Evolutionary conservation across 1,140 invertebrate genomes (phyloP), one percentile per base, ranked within the genome.

Genomic region (Eubasilissa regina): DNA sequence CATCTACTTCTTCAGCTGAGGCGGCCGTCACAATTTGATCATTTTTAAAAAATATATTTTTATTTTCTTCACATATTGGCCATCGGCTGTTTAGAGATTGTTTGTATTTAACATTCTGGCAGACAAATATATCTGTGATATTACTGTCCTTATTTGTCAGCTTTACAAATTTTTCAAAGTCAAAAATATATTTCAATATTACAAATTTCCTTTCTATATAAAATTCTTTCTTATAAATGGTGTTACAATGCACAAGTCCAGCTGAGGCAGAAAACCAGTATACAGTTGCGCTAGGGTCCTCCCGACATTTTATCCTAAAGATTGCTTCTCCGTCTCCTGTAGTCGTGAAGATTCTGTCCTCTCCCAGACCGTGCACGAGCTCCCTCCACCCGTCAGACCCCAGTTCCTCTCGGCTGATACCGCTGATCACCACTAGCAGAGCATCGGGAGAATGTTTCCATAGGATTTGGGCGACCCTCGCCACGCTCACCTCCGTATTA

Each of bases 121-220:
- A n/a, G 21, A 19, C 15, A n/a, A 47, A 15, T 35, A 35, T n/a
- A n/a, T n/a, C n/a, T n/a, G n/a, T n/a, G n/a, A n/a, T n/a, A n/a
- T n/a, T n/a, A n/a, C n/a, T n/a, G 19, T 66, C 62, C 0, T 45
- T 45, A 17, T 66, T 66, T 44, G 43, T 43, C 11, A 15, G 0
- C 1, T 35, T 43, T 4, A 21, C 7, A 35, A 44, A n/a, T 11
- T 35, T 25, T 17, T 19, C 13, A 7, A 12, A 25, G n/a, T 64
- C 11, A 0, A 64, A 3, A n/a, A 64, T 43, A 11, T 25, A 7
- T 13, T 35, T 43, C 11, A 3, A n/a, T n/a, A n/a, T 35, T 11
- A 48, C 45, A 9, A 68, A 68, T 4, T 45, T n/a, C 12, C 64
- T 68, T 19, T 68, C 4, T 7, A 68, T 47, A 47, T 68, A 68